Evolutionary conservation across 2,113 vertebrate genomes (phyloP).

Genomic region (Oncorhynchus tshawytscha): DNA sequence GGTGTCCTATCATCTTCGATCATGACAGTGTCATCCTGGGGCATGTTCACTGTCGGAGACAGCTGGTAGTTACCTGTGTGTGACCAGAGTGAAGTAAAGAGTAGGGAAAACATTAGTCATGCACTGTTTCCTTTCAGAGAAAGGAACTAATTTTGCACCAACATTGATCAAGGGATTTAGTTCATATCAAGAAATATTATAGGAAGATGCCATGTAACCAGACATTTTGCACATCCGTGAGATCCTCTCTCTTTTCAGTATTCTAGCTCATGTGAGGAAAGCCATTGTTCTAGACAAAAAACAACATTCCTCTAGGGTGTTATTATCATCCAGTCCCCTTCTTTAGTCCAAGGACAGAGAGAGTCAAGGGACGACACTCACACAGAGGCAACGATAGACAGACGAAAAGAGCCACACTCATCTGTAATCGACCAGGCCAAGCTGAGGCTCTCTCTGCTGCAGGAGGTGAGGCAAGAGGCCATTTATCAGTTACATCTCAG

Average conservation of each 20-base stretch:
- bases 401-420: too few relatives aligned
- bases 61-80: slow-evolving; percentile 88
- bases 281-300: neutral
- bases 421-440: neutral
- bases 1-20: slow-evolving; percentile 92
- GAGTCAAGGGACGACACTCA: neutral
- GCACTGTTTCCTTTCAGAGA: too few relatives aligned
- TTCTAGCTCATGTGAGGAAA: neutral
- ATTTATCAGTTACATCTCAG: neutral
- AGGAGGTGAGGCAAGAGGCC: neutral
- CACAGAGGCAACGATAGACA: neutral
- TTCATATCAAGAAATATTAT: neutral
- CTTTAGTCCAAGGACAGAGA: neutral
- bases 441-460: too few relatives aligned
- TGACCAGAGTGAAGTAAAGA: slow-evolving; percentile 22
- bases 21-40: slow-evolving; percentile 94
- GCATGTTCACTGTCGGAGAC: slow-evolving; percentile 98
- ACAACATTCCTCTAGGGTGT: neutral
- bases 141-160: neutral
- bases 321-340: neutral
- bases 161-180: neutral
- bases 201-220: neutral
- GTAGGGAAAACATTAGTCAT: neutral
- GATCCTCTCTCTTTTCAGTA: too few relatives aligned
- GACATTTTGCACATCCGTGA: neutral